These are phyloP conservation scores for Ommatoiulus sabulosus DNA, from an alignment of 2,888 invertebrate genomes.

Conservation along the genomic window DNA sequence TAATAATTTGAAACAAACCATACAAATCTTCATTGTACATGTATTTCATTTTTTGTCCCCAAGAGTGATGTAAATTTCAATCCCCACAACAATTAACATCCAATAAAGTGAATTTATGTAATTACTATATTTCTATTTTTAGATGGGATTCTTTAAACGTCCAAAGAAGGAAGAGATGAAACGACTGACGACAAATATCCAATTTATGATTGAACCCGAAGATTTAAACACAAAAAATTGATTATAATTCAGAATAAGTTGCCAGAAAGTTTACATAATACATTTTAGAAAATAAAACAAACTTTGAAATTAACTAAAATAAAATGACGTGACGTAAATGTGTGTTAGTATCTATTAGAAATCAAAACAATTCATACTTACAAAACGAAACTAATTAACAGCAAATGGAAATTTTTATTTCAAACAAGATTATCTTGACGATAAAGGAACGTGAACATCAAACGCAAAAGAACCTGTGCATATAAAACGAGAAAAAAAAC, in stretches of 20 bases:
- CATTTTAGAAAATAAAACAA: too few relatives aligned
- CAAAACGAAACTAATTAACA: background rate
- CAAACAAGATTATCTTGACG: background rate
- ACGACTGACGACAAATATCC: slow-evolving; percentile 56
- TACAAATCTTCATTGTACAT: background rate
- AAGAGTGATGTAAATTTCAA: too few relatives aligned
- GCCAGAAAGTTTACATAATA: too few relatives aligned
- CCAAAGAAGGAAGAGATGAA: slow-evolving; percentile 61
- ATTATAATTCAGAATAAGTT: too few relatives aligned
- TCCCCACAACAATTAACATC: too few relatives aligned
- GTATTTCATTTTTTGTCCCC: background rate
- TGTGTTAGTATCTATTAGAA: background rate
- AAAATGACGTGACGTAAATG: background rate
- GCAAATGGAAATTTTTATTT: background rate
- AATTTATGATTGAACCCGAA: background rate
- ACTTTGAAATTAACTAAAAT: too few relatives aligned
- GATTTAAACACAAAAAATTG: too few relatives aligned
- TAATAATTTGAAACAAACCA: too few relatives aligned
- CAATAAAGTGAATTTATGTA: background rate
- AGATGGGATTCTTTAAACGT: slow-evolving; percentile 61
- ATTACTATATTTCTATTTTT: background rate
- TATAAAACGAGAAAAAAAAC: background rate
- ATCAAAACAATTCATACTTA: background rate
- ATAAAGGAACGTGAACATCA: background rate
- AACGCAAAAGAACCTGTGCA: background rate